phyloP scores from a whole-genome alignment of 2,113 vertebrate genomes.

The Tupaia chinensis region DNA sequence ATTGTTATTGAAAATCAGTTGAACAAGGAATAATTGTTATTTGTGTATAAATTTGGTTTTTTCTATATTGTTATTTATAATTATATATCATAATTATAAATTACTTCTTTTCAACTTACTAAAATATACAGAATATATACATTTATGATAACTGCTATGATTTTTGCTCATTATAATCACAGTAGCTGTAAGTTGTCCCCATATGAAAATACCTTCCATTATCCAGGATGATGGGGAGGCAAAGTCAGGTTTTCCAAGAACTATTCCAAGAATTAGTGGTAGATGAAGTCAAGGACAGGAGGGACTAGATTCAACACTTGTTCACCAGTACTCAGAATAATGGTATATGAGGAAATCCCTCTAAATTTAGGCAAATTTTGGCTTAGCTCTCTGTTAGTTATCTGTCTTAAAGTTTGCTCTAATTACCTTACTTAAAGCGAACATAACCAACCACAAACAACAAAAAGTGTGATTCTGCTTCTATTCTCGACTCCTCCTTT shows the following conservation, averaged over 20 bases:
- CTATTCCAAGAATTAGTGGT: not conserved
- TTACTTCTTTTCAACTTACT: not conserved
- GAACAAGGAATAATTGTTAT: not conserved
- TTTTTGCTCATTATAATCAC: not conserved
- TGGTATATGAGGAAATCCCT: not conserved
- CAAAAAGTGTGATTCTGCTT: not conserved
- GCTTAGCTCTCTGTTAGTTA: not conserved
- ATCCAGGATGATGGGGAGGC: not conserved
- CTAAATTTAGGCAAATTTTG: not conserved
- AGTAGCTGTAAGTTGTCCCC: not conserved
- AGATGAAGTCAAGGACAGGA: not conserved
- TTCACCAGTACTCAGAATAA: not conserved
- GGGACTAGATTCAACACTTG: not conserved
- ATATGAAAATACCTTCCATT: not conserved
- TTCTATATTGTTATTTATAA: too few species aligned
- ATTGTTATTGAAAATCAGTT: not conserved
- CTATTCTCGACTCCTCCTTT: not conserved
- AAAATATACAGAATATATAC: not conserved
- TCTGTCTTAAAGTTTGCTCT: not conserved
- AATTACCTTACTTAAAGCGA: not conserved
- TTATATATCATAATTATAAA: too few species aligned
- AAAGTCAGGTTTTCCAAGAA: not conserved
- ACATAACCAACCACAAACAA: not conserved
- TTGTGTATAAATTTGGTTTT: too few species aligned
- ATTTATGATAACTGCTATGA: not conserved